Evolutionary conservation across 2,888 invertebrate species (phyloP).

Genomic region (Amblyteles armatorius): DNA sequence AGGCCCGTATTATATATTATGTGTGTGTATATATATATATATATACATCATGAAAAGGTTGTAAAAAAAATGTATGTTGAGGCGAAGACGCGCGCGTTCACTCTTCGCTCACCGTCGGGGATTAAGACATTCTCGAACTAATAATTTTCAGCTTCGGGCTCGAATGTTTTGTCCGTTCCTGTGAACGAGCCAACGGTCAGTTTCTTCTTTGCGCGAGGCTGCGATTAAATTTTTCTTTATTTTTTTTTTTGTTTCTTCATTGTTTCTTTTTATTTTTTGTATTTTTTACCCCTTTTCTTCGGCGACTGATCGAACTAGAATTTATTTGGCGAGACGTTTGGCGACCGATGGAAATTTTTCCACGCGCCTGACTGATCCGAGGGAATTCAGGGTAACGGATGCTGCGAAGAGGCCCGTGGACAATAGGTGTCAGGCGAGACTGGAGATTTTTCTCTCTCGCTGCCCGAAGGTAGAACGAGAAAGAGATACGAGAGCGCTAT

Average conservation of each 20-base stretch:
- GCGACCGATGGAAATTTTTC: neutral
- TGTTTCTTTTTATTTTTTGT: neutral
- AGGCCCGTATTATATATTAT: slow-evolving; percentile 23
- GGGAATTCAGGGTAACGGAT: slow-evolving; percentile 8
- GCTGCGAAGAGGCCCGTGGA: slow-evolving; percentile 63
- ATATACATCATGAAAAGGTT: slow-evolving; percentile 58
- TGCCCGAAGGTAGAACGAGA: slow-evolving; percentile 78
- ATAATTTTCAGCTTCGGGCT: slow-evolving; percentile 80
- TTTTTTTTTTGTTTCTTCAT: neutral
- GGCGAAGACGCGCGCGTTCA: slow-evolving; percentile 74
- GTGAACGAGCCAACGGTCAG: slow-evolving; percentile 24
- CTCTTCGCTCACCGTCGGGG: slow-evolving; percentile 71
- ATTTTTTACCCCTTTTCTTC: neutral
- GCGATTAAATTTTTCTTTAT: neutral
- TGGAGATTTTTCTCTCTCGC: slow-evolving; percentile 65
- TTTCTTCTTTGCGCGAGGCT: slow-evolving; percentile 1
- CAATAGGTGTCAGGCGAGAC: slow-evolving; percentile 80
- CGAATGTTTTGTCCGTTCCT: slow-evolving; percentile 79
- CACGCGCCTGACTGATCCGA: neutral
- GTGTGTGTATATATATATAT: slow-evolving; percentile 35
- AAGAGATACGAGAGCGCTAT: slow-evolving; percentile 60
- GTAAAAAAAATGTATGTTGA: slow-evolving; percentile 76
- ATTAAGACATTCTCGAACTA: slow-evolving; percentile 83
- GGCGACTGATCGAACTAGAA: neutral
- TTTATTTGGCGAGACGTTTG: neutral